Evolutionary conservation across 2,888 invertebrate species (phyloP).

Genomic region (Amiota communis): DNA sequence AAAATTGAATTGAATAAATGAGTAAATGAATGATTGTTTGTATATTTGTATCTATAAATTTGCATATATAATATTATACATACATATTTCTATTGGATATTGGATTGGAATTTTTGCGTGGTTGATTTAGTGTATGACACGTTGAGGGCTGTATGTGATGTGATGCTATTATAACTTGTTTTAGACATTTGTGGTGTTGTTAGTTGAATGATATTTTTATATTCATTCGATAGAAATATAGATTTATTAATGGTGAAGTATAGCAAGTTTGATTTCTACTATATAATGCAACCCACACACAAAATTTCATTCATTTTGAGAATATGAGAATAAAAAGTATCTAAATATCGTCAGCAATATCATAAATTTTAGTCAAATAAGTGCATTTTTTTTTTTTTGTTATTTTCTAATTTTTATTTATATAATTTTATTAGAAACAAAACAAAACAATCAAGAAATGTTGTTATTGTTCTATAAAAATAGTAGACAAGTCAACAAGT

Average conservation of each 20-base stretch:
- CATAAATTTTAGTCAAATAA: slow-evolving; percentile 58
- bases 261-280: slow-evolving; percentile 39
- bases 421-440: background rate
- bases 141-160: background rate
- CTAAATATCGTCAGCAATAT: slow-evolving; percentile 49
- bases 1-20: background rate
- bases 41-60: slow-evolving; percentile 38
- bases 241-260: slow-evolving; percentile 55
- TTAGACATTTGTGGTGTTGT: slow-evolving; percentile 26
- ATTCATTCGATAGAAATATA: slow-evolving; percentile 32
- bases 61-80: too few species aligned
- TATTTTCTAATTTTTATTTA: background rate
- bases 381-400: slow-evolving; percentile 49
- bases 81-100: slow-evolving; percentile 26
- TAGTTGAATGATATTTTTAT: slow-evolving; percentile 9
- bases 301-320: background rate
- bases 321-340: slow-evolving; percentile 15
- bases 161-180: slow-evolving; percentile 37
- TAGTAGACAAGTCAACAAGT: slow-evolving; percentile 44
- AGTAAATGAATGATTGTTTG: background rate
- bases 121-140: slow-evolving; percentile 33
- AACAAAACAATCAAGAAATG: background rate
- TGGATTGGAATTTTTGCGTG: slow-evolving; percentile 49
- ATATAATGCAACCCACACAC: slow-evolving; percentile 35
- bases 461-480: slow-evolving; percentile 18